Conservation (phyloP, 2,888 invertebrate genomes). For the Rutpela maculata region DNA sequence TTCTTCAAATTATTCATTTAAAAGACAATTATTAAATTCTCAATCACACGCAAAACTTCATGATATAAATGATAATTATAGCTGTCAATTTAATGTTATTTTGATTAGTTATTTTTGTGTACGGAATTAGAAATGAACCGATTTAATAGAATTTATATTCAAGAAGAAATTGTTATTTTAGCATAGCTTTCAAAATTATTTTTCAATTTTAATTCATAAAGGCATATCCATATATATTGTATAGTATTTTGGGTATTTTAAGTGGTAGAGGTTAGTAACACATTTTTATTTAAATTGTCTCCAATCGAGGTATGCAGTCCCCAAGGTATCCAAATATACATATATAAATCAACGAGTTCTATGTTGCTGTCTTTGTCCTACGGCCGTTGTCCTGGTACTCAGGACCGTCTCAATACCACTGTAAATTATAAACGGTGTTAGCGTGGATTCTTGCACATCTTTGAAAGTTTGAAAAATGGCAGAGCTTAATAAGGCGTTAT, state of each 20-base stretch:
- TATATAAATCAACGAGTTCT: slow-evolving; percentile 15
- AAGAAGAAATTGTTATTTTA: no score
- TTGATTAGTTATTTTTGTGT: no score
- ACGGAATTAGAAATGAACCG: no score
- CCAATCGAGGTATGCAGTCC: slow-evolving; percentile 30
- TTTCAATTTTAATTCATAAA: not conserved
- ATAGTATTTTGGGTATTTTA: not conserved
- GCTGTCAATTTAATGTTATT: no score
- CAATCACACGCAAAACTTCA: no score
- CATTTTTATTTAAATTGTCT: slow-evolving; percentile 37
- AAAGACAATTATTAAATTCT: no score
- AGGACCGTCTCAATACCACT: slow-evolving; percentile 10
- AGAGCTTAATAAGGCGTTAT: no score
- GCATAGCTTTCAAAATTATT: not conserved
- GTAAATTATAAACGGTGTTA: not conserved
- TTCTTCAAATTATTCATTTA: no score
- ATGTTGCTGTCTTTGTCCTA: slow-evolving; percentile 29
- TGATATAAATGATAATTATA: no score
- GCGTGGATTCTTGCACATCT: not conserved
- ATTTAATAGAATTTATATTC: no score
- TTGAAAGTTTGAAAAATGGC: no score
- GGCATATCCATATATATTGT: not conserved
- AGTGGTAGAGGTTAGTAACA: not conserved
- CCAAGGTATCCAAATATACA: slow-evolving; percentile 35
- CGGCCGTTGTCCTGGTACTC: slow-evolving; percentile 36